Percentiles rank a stretch among this genome's conserved stretches.
phyloP scores from a whole-genome alignment of 2,797 vertebrate genomes.

The Molothrus ater region DNA sequence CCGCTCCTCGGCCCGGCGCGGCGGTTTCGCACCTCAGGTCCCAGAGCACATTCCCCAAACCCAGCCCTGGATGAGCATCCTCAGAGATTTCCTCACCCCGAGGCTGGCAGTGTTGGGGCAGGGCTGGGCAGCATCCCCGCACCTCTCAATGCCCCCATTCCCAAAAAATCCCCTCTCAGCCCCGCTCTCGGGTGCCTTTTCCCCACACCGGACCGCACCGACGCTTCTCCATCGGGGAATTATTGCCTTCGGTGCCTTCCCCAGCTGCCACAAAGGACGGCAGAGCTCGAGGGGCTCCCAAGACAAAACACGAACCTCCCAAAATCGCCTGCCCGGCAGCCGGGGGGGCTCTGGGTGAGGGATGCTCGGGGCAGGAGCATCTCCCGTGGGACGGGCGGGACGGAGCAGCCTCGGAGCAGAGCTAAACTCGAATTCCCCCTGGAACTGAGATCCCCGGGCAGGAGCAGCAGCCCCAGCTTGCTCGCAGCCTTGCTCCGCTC shows the following conservation, averaged over 20 bases:
- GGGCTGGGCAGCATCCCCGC: background rate
- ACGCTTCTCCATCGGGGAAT: accelerated
- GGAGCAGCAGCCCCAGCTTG: slow-evolving; percentile 5
- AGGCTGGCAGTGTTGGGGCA: accelerated
- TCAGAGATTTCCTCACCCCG: accelerated
- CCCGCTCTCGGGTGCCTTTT: accelerated
- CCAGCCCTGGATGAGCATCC: background rate
- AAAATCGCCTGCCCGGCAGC: background rate
- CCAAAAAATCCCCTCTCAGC: background rate
- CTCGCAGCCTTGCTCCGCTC: background rate
- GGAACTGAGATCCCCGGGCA: background rate
- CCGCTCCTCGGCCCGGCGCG: background rate
- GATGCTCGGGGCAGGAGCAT: background rate
- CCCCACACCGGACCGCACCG: accelerated
- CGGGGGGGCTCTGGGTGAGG: background rate
- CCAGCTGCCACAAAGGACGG: background rate
- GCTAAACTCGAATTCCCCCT: background rate
- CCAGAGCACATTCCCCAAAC: background rate
- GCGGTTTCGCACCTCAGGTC: background rate
- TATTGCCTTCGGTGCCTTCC: background rate
- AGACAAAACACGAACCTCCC: background rate
- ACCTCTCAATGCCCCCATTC: accelerated
- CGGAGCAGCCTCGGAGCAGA: accelerated
- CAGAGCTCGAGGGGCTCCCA: accelerated
- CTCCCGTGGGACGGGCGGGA: accelerated